Base-by-base conservation (phyloP, 2,797 vertebrate species). In the Morus bassanus region DNA sequence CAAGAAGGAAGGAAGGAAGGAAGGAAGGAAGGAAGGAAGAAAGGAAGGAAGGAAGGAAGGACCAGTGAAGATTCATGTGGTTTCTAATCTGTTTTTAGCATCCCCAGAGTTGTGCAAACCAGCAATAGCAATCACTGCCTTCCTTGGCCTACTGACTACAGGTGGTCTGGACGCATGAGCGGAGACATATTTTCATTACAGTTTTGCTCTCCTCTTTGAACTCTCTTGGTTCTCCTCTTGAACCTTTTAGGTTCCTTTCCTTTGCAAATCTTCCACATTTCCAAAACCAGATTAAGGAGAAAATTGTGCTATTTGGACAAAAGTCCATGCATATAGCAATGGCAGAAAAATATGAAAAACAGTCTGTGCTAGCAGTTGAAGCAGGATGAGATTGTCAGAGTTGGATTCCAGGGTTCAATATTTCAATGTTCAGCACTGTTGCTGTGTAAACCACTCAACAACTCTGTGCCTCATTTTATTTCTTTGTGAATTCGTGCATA, bases 401-500 rank as follows among this genome's bases (percentile, higher is more conserved):
- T 24, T 68, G 59, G 50, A 73, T 64, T 84, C 69, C 27, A 68
- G 88, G 73, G 59, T 82, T 88, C 75, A 88, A n/a, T 89, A 87
- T 89, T 83, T 93, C 54, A 64, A 18, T 43, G 31, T 68, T 80
- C 73, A 50, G 45, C 68, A 53, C 45, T 64, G 25, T 85, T 89
- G 45, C 77, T 80, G 50, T n/a, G 28, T 80, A 83, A 93, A 87
- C 64, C 50, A 80, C 85, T 94, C 88, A 93, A 69, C 64, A 86
- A 2, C 88, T 72, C 51, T 76, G 27, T 70, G 53, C 45, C 60
- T 87, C 11, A 0, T 63, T 85, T 53, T 74, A 63, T 74, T 92
- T 94, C 68, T 89, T 78, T 35, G 41, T 75, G 48, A 92, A 92
- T 57, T 87, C 13, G 72, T 68, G 48, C 10, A 21, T 43, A 89